Evolutionary conservation across 2,113 vertebrate genomes (phyloP).

Genomic region (Tautogolabrus adspersus): DNA sequence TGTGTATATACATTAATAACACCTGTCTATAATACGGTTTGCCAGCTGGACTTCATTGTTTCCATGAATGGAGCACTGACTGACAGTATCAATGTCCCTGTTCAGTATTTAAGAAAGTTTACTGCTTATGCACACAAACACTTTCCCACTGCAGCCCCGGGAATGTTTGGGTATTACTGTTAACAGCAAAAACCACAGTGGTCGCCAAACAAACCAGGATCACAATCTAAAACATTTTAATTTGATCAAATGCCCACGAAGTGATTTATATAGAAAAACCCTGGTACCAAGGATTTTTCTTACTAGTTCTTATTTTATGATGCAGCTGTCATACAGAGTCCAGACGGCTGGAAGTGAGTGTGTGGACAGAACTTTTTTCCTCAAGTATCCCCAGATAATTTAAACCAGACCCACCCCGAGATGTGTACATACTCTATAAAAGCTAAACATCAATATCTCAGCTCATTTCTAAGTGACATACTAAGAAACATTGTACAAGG

Average conservation of each 20-base stretch:
- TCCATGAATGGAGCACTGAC: no score
- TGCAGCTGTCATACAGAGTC: no score
- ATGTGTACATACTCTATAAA: neutral
- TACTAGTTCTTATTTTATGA: no score
- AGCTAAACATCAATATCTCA: neutral
- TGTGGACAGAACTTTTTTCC: neutral
- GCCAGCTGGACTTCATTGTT: no score
- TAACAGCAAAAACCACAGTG: neutral
- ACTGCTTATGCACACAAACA: no score
- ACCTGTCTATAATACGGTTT: no score
- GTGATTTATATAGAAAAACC: neutral
- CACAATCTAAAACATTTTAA: neutral
- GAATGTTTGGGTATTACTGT: neutral
- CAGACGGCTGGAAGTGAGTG: neutral
- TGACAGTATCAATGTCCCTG: no score
- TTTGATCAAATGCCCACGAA: neutral
- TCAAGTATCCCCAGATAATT: neutral
- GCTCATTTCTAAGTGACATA: neutral
- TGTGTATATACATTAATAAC: no score
- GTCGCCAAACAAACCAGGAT: neutral
- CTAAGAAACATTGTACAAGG: neutral
- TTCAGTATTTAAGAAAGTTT: no score
- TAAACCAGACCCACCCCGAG: constrained; percentile 7
- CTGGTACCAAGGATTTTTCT: no score
- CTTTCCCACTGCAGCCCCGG: no score